Conservation (phyloP, 2,113 vertebrate species). For the Sylvietta virens region DNA sequence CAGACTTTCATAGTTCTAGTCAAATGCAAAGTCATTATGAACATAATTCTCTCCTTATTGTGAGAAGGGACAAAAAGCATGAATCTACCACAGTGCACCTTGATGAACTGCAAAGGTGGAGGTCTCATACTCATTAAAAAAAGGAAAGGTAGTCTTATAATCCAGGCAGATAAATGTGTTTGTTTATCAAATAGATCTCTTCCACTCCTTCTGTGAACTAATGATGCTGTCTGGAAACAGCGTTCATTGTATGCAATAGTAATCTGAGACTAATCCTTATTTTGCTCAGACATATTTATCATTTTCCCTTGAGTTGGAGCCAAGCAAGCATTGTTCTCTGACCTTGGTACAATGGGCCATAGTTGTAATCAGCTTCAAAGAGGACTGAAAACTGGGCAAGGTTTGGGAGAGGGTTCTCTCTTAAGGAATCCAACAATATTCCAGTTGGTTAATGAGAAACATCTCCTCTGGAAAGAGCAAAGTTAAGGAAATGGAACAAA, state of each 20-base stretch:
- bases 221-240: not conserved
- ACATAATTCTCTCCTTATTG: not conserved
- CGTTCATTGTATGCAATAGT: not conserved
- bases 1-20: not conserved
- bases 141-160: not conserved
- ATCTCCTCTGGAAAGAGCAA: not conserved
- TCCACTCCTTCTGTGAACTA: not conserved
- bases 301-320: not conserved
- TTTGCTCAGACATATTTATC: not conserved
- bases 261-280: not conserved
- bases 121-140: not conserved
- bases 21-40: not conserved
- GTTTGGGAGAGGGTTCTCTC: not conserved
- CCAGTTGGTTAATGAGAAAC: not conserved
- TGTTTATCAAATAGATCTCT: not conserved
- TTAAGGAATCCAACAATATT: not conserved
- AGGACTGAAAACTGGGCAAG: not conserved
- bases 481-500: not conserved
- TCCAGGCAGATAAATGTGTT: not conserved
- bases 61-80: not conserved
- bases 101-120: not conserved
- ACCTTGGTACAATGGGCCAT: not conserved
- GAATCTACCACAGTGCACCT: not conserved
- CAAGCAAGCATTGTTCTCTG: not conserved
- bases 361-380: not conserved